Conservation (phyloP, 2,797 vertebrate genomes). For the Karalla daura region DNA sequence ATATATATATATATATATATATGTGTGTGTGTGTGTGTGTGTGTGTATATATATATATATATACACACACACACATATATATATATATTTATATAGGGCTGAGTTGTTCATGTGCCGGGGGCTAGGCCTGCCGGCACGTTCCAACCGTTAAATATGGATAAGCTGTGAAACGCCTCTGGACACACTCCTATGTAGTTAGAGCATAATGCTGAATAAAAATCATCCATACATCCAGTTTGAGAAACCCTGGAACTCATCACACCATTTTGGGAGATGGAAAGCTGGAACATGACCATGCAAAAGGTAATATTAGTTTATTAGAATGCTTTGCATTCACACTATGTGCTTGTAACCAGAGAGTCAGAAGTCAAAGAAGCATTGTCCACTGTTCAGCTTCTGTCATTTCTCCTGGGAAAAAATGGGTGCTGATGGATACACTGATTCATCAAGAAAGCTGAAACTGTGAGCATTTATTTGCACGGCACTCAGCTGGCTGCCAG, state of each 20-base stretch:
- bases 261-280: conserved; percentile 37
- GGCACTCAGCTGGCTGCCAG: background rate
- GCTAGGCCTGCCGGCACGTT: conserved; percentile 73
- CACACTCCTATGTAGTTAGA: conserved; percentile 68
- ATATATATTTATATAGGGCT: conserved; percentile 66
- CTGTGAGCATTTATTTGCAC: conserved; percentile 1
- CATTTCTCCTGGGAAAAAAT: conserved; percentile 3
- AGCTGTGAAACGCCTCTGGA: conserved; percentile 78
- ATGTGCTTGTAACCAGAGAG: conserved; percentile 7
- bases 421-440: conserved; percentile 1
- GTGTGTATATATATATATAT: too few relatives aligned
- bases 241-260: conserved; percentile 38
- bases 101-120: conserved; percentile 67
- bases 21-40: too few relatives aligned
- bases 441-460: conserved; percentile 25
- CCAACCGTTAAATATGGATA: conserved; percentile 81
- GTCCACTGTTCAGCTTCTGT: conserved; percentile 18
- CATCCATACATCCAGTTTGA: conserved; percentile 35
- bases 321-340: conserved; percentile 32
- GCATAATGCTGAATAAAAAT: conserved; percentile 68
- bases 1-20: too few relatives aligned
- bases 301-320: conserved; percentile 16
- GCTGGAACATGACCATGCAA: conserved; percentile 12
- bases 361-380: background rate
- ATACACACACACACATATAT: too few relatives aligned